Conservation (phyloP, 37 sponge, comb jelly and placozoan species). For the Hexactinellida sp. region DNA sequence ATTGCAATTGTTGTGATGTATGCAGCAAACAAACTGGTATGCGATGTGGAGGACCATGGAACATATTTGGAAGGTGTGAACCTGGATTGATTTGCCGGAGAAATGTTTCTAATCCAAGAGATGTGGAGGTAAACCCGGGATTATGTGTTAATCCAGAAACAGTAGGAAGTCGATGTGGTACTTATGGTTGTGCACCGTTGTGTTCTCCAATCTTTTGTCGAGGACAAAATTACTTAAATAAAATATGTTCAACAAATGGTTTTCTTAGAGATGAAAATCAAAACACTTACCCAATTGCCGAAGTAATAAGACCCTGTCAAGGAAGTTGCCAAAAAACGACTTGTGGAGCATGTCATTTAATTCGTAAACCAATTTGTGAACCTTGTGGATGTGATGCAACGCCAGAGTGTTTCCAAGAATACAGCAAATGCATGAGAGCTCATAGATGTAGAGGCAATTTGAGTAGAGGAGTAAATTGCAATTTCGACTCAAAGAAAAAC, state of each 20-base stretch:
- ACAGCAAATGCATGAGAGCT: conserved; percentile 2
- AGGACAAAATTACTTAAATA: not conserved
- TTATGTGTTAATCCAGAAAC: not conserved
- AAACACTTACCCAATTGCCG: not conserved
- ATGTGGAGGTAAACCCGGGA: not conserved
- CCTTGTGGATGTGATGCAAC: not conserved
- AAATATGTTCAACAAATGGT: not conserved
- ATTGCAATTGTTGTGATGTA: not conserved
- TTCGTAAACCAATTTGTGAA: conserved; percentile 15
- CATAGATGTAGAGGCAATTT: conserved; percentile 10
- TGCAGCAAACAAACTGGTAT: not conserved
- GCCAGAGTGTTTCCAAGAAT: not conserved
- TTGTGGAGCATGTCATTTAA: not conserved
- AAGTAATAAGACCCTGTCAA: not conserved
- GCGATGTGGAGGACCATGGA: conserved; percentile 3
- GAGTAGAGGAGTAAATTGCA: not conserved
- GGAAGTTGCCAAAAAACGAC: conserved; percentile 12
- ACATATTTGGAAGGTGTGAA: not conserved
- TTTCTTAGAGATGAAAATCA: not conserved
- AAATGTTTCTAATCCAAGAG: not conserved
- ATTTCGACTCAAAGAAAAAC: not conserved
- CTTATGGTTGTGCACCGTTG: not conserved
- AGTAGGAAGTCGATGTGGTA: not conserved
- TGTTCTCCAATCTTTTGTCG: not conserved
- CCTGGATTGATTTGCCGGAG: not conserved